These are phyloP conservation scores for Oikopleura dioica DNA, from an alignment of 23 tunicate genomes.

Conservation along the genomic window DNA sequence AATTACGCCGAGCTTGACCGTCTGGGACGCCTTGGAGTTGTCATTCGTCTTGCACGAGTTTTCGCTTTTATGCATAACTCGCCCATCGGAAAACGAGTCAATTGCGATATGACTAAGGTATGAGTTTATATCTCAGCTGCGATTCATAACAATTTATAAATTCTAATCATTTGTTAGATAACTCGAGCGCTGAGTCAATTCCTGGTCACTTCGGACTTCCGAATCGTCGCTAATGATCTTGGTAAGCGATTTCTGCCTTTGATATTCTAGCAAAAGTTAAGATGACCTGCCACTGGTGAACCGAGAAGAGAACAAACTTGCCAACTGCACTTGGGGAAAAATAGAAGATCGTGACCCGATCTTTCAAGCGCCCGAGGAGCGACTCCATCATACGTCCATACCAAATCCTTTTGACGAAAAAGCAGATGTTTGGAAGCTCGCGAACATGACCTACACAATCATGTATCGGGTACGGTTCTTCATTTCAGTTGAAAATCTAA, in stretches of 20 bases:
- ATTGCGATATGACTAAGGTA: constrained; percentile 7
- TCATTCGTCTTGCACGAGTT: not conserved
- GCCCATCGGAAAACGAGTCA: not conserved
- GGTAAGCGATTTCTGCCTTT: too few species aligned
- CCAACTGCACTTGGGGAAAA: constrained; percentile 11
- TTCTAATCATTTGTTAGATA: not conserved
- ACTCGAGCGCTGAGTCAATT: constrained; percentile 9
- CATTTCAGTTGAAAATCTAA: too few species aligned
- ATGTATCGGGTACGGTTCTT: constrained; percentile 10
- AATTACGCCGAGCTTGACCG: not conserved
- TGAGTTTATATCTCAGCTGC: not conserved
- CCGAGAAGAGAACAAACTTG: not conserved
- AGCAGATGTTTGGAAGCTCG: constrained; percentile 5
- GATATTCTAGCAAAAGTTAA: too few species aligned
- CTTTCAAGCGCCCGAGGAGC: constrained; percentile 4
- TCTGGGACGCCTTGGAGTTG: not conserved
- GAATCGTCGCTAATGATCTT: constrained; percentile 5
- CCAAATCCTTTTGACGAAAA: not conserved
- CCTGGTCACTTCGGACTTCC: constrained; percentile 1
- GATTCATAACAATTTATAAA: not conserved
- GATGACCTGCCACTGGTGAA: not conserved
- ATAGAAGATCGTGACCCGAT: not conserved
- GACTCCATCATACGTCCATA: not conserved
- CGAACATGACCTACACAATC: not conserved
- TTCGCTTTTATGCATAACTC: constrained; percentile 7